Base-by-base conservation (phyloP, 64 coral and sea anemone genomes). In the Orbicella faveolata region DNA sequence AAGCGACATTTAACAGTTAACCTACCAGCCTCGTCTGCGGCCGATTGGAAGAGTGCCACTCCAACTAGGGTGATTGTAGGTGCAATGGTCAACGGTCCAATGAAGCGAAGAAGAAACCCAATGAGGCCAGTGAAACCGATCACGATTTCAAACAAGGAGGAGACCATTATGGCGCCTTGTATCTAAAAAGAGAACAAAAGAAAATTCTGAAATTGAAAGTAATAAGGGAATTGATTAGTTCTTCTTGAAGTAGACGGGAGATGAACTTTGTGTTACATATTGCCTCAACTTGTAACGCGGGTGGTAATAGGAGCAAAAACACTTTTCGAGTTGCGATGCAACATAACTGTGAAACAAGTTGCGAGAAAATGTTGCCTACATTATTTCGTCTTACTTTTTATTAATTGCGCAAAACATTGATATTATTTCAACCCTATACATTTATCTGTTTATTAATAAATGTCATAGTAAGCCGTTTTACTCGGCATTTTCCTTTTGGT, bases 81-180 rank as follows among this genome's bases (percentile, higher is more conserved):
- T 70, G 88, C 89, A 15, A 94, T 84, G 34, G 92, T 83, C 15
- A 94, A 80, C 2, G 92, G 92, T 61, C 92, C 92, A 20, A 94
- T 83, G 68, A 66, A 94, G 19, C 83, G 78, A n/a, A 94, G 87
- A 0, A 94, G 79, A 33, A 89, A 63, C 6, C 92, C 92, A 36
- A 94, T 89, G 19, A 88, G 79, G 25, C 92, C 92, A 9, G 87
- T 89, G 17, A 88, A 88, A 11, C 92, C 92, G 35, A 94, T 72
- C 14, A 84, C n/a, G 34, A 94, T 81, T 90, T 94, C 87, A 19
- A 94, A 75, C 34, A 94, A 83, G 25, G 92, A 94, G 5, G 92
- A 68, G 5, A 94, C 73, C 87, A 94, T 89, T 15, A 94, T 94
- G 1, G 92, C 92, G 57, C 92, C 92, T 78, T 94, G 92, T 34